Evolutionary conservation across 92 coral and sea anemone genomes (phyloP).

Genomic region (Actinostola sp.): DNA sequence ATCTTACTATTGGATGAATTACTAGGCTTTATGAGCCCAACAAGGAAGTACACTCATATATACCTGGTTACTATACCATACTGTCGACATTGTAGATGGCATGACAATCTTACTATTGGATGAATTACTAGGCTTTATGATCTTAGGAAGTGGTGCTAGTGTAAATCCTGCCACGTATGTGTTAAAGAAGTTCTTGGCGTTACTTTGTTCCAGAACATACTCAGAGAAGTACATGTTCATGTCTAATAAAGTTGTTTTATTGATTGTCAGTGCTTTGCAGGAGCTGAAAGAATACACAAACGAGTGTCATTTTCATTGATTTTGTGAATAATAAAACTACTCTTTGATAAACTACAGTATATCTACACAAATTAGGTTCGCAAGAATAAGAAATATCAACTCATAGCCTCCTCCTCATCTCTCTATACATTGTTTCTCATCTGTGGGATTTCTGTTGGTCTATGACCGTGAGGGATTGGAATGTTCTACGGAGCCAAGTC

Average conservation of each 20-base stretch:
- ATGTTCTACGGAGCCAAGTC: too few relatives aligned
- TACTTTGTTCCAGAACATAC: conserved; percentile 73
- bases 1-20: conserved; percentile 1
- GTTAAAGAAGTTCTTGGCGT: conserved; percentile 74
- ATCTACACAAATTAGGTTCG: background rate
- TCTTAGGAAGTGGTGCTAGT: conserved; percentile 27
- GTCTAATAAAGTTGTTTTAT: conserved; percentile 51
- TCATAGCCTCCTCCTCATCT: too few relatives aligned
- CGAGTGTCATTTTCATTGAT: background rate
- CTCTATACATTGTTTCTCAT: too few relatives aligned
- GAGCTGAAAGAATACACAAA: background rate
- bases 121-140: background rate
- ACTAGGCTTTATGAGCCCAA: background rate
- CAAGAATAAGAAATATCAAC: too few relatives aligned
- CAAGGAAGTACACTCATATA: background rate
- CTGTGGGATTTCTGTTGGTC: too few relatives aligned
- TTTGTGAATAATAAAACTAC: background rate
- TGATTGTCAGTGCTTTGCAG: conserved; percentile 52
- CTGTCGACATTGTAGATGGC: conserved; percentile 35
- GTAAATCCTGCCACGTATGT: conserved; percentile 87
- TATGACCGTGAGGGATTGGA: too few relatives aligned
- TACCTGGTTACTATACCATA: conserved; percentile 89
- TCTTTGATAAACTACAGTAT: background rate
- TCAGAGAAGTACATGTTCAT: conserved; percentile 73
- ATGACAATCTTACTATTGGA: background rate